Base-by-base conservation (phyloP, 2,888 invertebrate genomes). In the Drosophila prolongata region DNA sequence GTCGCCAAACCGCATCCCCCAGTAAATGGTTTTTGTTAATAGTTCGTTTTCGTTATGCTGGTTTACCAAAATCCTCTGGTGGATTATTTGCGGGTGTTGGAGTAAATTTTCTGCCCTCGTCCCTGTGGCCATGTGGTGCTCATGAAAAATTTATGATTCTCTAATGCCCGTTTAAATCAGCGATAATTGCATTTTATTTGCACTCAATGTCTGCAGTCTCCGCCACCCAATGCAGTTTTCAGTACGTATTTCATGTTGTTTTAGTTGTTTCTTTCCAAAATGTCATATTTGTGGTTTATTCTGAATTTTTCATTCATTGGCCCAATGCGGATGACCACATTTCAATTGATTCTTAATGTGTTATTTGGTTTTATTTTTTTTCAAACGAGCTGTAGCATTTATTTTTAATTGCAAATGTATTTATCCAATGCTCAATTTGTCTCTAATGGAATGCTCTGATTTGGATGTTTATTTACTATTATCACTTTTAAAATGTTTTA, bases 311-410 rank as follows among this genome's bases (percentile, higher is more conserved):
- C 65, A 46, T 69, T 59, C 27, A 13, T 53, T 53, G 42, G 52
- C 38, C 40, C 53, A 16, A 13, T 11, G 44, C 59, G 19, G 66
- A 65, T 49, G 57, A 85, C 82, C 89, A 35, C 83, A 75, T 56
- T 55, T 56, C 72, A 80, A 89, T 89, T 89, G 89, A 79, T 87
- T 84, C 86, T 82, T 76, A 78, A 82, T 77, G 61, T 44, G 49
- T 68, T 58, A 16, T 69, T 46, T 37, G 42, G 24, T 44, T 38
- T 9, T 14, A 13, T 35, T 67, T n/a, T 46, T 46, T 34, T 37
- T 43, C 3, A 5, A 5, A 3, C 27, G 14, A 40, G 11, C 13
- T 24, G 13, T 13, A 43, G 34, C 13, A 53, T 27, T 40, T 38
- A 9, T 37, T 30, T 11, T 30, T 37, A 27, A 37, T 19, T 35